A percentile compares a stretch with the other conserved stretches of the same genome.
These are phyloP conservation scores for Popillia japonica DNA, from an alignment of 1,140 invertebrate species.

Conservation along the genomic window DNA sequence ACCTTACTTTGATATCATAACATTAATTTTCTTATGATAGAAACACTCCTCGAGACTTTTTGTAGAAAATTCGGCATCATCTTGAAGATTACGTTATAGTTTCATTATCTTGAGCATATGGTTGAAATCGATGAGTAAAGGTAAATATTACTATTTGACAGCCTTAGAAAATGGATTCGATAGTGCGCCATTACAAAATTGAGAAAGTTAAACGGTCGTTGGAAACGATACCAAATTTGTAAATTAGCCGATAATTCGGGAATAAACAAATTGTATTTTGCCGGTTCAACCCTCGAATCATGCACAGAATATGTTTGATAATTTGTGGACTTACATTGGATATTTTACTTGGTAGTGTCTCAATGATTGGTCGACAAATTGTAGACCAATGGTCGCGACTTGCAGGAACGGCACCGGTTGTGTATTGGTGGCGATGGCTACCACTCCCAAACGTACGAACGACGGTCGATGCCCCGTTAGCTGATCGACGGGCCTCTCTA, in stretches of 20 bases:
- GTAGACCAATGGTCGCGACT: conserved; percentile 73
- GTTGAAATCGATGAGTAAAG: neutral
- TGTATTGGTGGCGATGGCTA: conserved; percentile 69
- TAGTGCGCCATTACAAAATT: conserved; percentile 4
- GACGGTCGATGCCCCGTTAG: conserved; percentile 58
- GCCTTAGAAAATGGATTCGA: neutral
- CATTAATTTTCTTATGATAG: neutral
- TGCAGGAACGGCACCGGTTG: conserved; percentile 64
- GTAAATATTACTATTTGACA: neutral
- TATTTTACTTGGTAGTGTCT: conserved; percentile 73
- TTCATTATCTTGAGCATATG: neutral
- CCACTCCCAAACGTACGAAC: conserved; percentile 63
- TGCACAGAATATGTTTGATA: conserved; percentile 66
- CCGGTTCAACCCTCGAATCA: conserved; percentile 50
- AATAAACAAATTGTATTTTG: conserved; percentile 47
- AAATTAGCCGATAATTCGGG: conserved; percentile 3
- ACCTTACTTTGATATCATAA: neutral
- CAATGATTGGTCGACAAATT: conserved; percentile 75
- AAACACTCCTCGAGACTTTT: neutral
- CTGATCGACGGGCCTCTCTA: conserved; percentile 54
- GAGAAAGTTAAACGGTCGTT: conserved; percentile 10
- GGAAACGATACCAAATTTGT: neutral
- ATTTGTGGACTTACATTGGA: conserved; percentile 83
- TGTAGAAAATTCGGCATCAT: neutral
- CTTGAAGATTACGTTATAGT: neutral